phyloP scores from a whole-genome alignment of 2,888 invertebrate species.

The Patella ulyssiponensis region DNA sequence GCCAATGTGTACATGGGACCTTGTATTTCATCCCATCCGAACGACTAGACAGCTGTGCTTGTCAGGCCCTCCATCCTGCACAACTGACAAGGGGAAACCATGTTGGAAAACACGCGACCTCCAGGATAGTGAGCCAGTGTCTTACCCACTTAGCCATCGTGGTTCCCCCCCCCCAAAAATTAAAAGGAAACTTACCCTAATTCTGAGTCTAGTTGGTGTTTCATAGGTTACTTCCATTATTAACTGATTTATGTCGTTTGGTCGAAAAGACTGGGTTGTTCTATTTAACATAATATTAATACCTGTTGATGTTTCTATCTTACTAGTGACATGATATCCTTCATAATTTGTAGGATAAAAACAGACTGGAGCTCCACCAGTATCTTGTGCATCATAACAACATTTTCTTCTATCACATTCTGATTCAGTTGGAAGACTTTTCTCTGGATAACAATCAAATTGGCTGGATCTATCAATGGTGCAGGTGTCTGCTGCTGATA shows the following conservation, averaged over 20 bases:
- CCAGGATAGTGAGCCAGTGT: no score
- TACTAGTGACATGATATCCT: conserved; percentile 41
- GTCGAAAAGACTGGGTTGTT: conserved; percentile 41
- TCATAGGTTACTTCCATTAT: conserved; percentile 50
- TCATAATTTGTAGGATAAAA: conserved; percentile 48
- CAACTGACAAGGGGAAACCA: no score
- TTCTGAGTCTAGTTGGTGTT: conserved; percentile 44
- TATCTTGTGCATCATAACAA: not conserved
- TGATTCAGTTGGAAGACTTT: not conserved
- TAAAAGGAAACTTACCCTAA: conserved; percentile 44
- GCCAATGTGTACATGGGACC: no score
- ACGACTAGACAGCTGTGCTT: no score
- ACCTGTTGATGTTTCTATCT: conserved; percentile 34
- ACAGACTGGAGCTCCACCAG: conserved; percentile 47
- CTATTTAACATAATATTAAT: conserved; percentile 31
- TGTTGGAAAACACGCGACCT: no score
- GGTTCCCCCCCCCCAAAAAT: no score
- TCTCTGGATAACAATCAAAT: conserved; percentile 8
- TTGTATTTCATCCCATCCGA: no score
- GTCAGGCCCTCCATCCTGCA: no score
- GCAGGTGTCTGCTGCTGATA: no score
- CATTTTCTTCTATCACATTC: no score
- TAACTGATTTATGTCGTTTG: conserved; percentile 42
- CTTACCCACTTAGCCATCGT: no score
- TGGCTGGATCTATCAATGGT: no score